phyloP scores from a whole-genome alignment of 1,140 invertebrate genomes.

The Penaeus indicus region DNA sequence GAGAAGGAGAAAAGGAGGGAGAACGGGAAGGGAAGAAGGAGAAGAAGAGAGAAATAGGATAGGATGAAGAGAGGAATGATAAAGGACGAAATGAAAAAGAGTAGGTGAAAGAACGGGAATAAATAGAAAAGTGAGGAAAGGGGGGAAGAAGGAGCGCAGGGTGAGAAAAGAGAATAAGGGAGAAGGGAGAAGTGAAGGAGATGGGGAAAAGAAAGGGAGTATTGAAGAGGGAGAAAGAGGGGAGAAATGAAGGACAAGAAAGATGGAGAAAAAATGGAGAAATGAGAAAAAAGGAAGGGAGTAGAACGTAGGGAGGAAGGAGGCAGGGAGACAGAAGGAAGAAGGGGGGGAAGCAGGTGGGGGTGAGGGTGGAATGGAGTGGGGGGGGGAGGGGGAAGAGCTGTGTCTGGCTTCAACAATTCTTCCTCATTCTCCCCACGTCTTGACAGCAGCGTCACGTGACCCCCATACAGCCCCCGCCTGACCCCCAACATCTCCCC shows the following conservation, averaged over 20 bases:
- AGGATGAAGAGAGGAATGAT: not conserved
- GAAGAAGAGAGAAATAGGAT: not conserved
- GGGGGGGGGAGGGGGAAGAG: too few species aligned
- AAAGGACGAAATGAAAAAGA: not conserved
- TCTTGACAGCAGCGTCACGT: too few species aligned
- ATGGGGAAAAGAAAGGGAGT: not conserved
- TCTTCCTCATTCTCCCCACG: too few species aligned
- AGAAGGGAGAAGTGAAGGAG: not conserved
- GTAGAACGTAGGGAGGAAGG: not conserved
- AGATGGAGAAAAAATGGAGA: not conserved
- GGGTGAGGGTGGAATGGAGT: too few species aligned
- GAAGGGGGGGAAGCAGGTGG: not conserved
- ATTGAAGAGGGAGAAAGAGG: too few species aligned
- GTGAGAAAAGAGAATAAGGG: not conserved
- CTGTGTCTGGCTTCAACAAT: too few species aligned
- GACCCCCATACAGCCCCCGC: too few species aligned
- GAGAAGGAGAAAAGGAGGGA: not conserved
- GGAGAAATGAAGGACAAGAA: not conserved
- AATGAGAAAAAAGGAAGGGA: too few species aligned
- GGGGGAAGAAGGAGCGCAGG: not conserved
- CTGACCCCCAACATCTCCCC: too few species aligned
- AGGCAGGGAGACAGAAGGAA: not conserved
- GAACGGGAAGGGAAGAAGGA: not conserved
- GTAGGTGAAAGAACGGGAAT: not conserved
- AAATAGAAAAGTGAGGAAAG: not conserved